Evolutionary conservation across 2,797 vertebrate genomes (phyloP), one percentile per base, ranked within the genome.

Genomic region (Emydoidea blandingii): DNA sequence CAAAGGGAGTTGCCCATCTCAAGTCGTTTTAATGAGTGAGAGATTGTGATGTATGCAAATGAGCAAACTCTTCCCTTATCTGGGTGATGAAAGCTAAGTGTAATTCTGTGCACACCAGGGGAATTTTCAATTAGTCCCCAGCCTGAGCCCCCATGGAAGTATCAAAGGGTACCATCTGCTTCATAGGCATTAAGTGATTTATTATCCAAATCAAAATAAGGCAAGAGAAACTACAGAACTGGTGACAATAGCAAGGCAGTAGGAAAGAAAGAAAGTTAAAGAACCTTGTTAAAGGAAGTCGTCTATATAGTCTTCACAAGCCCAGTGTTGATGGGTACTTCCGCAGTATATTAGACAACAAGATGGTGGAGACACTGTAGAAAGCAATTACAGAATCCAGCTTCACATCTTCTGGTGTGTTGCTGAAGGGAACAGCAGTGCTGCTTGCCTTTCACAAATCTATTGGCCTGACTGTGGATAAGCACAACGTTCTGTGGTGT

Each of bases 151-250:
- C 37, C 62, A 12, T 78, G 84, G 59, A 89, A 90, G 85, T 56
- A n/a, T 83, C 74, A 91, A 91, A 91, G 79, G 47, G 29, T 81
- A 80, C 90, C 83, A 91, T 91, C 83, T 94, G 95, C 50, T 92
- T 87, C 62, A 87, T 81, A 83, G 44, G 78, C 74, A 31, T 78
- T 78, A 78, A 49, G 44, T 1, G 0, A 79, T 85, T 87, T 86
- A 76, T 86, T 94, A 85, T 41, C 81, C 78, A 95, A 89, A 91
- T 76, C 88, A 82, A 54, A 91, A 89, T 87, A 56, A 47, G 59
- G 52, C 50, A 92, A 59, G 68, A 29, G 85, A 79, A 81, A 85
- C 81, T 50, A 72, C 34, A 89, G 54, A 80, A 83, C 59, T 92
- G 53, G 72, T 87, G 50, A 89, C 72, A 83, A 87, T 47, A 85